phyloP scores from a whole-genome alignment of 2,888 invertebrate genomes.

The Dryocosmus kuriphilus region DNA sequence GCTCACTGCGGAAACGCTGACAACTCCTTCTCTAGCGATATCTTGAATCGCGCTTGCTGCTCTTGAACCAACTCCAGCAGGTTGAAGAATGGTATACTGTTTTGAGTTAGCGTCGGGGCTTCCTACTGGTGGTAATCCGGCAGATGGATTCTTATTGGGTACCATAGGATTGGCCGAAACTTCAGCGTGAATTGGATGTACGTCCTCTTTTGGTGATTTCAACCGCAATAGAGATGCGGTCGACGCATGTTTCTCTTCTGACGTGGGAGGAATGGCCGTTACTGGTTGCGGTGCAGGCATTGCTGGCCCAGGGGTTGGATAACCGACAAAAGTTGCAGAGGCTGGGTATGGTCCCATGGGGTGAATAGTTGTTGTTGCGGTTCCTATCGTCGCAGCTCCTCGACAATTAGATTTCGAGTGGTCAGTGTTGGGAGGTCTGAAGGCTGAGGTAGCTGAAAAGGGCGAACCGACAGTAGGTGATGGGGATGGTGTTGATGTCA shows the following conservation, averaged over 20 bases:
- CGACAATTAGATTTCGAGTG: conserved; percentile 80
- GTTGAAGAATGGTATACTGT: conserved; percentile 92
- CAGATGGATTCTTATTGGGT: conserved; percentile 63
- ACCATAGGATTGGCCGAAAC: conserved; percentile 63
- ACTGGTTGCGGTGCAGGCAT: conserved; percentile 70
- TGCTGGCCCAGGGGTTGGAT: conserved; percentile 79
- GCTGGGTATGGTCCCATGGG: conserved; percentile 82
- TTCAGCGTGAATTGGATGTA: conserved; percentile 61
- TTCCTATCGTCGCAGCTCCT: conserved; percentile 62
- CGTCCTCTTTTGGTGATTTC: conserved; percentile 77
- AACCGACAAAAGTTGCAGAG: conserved; percentile 87
- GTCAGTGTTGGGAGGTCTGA: conserved; percentile 86
- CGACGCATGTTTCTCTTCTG: conserved; percentile 77
- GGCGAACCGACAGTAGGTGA: conserved; percentile 75
- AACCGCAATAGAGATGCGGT: conserved; percentile 77
- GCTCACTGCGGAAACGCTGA: conserved; percentile 81
- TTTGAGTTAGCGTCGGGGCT: conserved; percentile 81
- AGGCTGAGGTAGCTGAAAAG: conserved; percentile 89
- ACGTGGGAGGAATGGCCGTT: conserved; percentile 65
- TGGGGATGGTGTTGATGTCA: conserved; percentile 78
- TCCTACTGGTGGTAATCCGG: conserved; percentile 75
- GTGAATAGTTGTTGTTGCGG: conserved; percentile 69
- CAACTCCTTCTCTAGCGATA: conserved; percentile 83
- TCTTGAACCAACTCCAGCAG: conserved; percentile 88
- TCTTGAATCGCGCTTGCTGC: conserved; percentile 91